Evolutionary conservation across 2,888 invertebrate species (phyloP), one percentile per base, ranked within the genome.

Genomic region (Scotopteryx bipunctaria): DNA sequence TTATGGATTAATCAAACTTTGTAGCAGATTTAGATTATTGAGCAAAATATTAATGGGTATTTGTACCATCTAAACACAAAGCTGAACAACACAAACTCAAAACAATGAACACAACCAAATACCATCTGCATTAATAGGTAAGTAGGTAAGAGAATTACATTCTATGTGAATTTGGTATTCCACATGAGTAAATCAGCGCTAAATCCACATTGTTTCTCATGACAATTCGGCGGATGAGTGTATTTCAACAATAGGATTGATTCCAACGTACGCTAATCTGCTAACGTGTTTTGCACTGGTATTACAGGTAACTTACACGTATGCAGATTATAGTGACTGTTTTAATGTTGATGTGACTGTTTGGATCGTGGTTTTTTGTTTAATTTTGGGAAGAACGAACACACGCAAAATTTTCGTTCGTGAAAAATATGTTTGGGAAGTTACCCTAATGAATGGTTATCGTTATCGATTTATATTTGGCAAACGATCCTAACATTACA

Each of bases 171-270:
- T 52, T 36, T 31, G 31, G 13, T 29, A 46, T 47, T 43, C 25
- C 43, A 43, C 27, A 27, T 17, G 47, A 44, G 29, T 43, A 43
- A 53, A 48, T 48, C 38, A 38, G 33, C 8, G 36, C 47, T 48
- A 47, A 47, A 43, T 48, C 48, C 38, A 17, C 43, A 31, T 38
- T 33, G 47, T 44, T 47, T 48, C 53, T 44, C 46, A 44, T 53
- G 53, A 40, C 53, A 53, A 53, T 55, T 56, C 17, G 49, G 45
- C 16, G 40, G 53, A 51, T 47, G 51, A 55, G 45, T 57, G 43
- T 57, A 43, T 54, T 53, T 40, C 55, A 53, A 57, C 55, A 57
- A 52, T 57, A 43, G 42, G 25, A 44, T 43, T 38, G 25, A 36
- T 44, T 44, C 27, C 17, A 40, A 32, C 27, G 25, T 21, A 35